Percentiles rank a stretch among this genome's conserved stretches.
Evolutionary conservation across 2,888 invertebrate genomes (phyloP).

Genomic region (Zonitis immaculata): DNA sequence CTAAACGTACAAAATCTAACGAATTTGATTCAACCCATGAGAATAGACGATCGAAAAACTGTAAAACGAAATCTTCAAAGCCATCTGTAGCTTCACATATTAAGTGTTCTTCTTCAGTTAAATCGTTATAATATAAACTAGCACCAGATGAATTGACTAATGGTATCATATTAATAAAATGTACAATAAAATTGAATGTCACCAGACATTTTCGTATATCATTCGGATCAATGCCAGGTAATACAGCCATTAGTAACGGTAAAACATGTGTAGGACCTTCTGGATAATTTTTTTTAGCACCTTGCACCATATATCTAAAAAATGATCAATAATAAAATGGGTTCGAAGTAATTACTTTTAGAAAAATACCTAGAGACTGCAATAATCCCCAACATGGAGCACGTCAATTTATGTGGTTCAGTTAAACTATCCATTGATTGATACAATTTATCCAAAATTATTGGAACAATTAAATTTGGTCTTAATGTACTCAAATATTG

Average conservation of each 20-base stretch:
- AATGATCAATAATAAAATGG: too few species aligned
- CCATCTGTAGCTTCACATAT: conserved; percentile 78
- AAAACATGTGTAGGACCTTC: conserved; percentile 79
- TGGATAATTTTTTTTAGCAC: conserved; percentile 55
- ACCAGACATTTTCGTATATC: conserved; percentile 72
- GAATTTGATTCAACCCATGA: conserved; percentile 66
- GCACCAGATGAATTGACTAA: conserved; percentile 81
- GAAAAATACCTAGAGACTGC: conserved; percentile 59
- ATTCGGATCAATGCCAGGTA: conserved; percentile 89
- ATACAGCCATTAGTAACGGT: conserved; percentile 69
- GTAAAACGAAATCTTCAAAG: conserved; percentile 84
- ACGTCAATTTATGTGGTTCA: conserved; percentile 79
- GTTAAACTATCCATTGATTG: conserved; percentile 78
- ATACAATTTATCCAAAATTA: conserved; percentile 74
- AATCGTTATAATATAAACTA: conserved; percentile 58
- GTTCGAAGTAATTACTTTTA: too few species aligned
- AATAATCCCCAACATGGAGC: conserved; percentile 66
- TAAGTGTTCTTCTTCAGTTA: conserved; percentile 71
- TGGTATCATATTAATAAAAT: conserved; percentile 73
- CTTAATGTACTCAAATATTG: conserved; percentile 73
- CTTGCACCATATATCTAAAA: conserved; percentile 47
- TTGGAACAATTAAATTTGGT: conserved; percentile 78
- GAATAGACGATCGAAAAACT: conserved; percentile 76
- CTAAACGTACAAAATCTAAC: conserved; percentile 62
- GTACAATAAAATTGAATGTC: conserved; percentile 74